These are phyloP conservation scores for Drosophila emarginata DNA, from an alignment of 2,888 invertebrate species.

Conservation along the genomic window DNA sequence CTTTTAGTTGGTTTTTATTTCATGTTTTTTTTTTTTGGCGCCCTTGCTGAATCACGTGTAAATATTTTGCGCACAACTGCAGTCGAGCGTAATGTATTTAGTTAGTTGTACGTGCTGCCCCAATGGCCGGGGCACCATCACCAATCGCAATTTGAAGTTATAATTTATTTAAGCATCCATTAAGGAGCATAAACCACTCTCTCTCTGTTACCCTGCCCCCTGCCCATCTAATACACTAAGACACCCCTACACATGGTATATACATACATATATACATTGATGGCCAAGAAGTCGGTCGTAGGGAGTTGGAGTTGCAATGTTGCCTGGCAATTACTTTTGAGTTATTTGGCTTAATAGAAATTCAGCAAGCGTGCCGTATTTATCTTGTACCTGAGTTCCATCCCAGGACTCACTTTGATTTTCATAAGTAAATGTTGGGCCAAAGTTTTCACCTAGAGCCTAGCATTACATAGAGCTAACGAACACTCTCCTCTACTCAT, in stretches of 20 bases:
- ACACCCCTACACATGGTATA: not conserved
- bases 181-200: slow-evolving; percentile 72
- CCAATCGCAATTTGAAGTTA: slow-evolving; percentile 77
- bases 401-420: slow-evolving; percentile 71
- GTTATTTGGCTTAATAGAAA: slow-evolving; percentile 74
- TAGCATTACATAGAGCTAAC: slow-evolving; percentile 37
- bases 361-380: slow-evolving; percentile 72
- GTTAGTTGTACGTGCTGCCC: slow-evolving; percentile 55
- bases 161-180: slow-evolving; percentile 77
- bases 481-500: slow-evolving; percentile 49
- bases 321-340: slow-evolving; percentile 71
- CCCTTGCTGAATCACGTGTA: slow-evolving; percentile 63
- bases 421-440: slow-evolving; percentile 73
- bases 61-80: slow-evolving; percentile 69
- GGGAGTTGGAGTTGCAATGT: slow-evolving; percentile 39
- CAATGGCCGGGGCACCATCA: slow-evolving; percentile 1
- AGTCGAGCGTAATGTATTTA: slow-evolving; percentile 70
- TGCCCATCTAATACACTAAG: not conserved
- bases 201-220: not conserved
- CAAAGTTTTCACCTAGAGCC: slow-evolving; percentile 33
- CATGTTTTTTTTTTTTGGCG: slow-evolving; percentile 19
- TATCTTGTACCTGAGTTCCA: slow-evolving; percentile 52
- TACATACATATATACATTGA: not conserved
- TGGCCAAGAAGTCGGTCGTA: slow-evolving; percentile 7
- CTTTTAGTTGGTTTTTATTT: not conserved